These are phyloP conservation scores for Netelia inedita DNA, from an alignment of 2,888 invertebrate genomes.

Conservation along the genomic window DNA sequence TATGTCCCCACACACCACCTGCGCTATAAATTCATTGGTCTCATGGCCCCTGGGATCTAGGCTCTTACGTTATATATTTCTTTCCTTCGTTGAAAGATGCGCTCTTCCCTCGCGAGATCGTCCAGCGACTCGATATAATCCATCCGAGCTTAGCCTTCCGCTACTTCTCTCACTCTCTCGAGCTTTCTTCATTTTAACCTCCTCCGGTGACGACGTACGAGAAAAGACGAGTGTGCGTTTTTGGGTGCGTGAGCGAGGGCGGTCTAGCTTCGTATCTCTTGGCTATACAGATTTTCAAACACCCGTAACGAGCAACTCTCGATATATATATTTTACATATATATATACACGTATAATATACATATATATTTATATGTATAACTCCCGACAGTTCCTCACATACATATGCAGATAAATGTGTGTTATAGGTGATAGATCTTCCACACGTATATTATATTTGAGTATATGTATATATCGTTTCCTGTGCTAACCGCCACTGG, in stretches of 20 bases:
- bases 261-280: slow-evolving; percentile 33
- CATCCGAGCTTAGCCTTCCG: slow-evolving; percentile 25
- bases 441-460: slow-evolving; percentile 3
- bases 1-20: slow-evolving; percentile 50
- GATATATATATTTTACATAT: slow-evolving; percentile 27
- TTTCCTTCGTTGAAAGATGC: slow-evolving; percentile 22
- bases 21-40: slow-evolving; percentile 64
- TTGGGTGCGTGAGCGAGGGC: slow-evolving; percentile 54
- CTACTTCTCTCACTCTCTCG: slow-evolving; percentile 20
- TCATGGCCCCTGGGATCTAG: slow-evolving; percentile 60
- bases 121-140: slow-evolving; percentile 64
- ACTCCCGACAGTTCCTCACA: neutral
- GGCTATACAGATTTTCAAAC: slow-evolving; percentile 49
- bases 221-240: slow-evolving; percentile 22
- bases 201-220: slow-evolving; percentile 4
- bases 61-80: slow-evolving; percentile 48
- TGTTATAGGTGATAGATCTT: slow-evolving; percentile 21
- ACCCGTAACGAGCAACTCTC: slow-evolving; percentile 58
- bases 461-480: slow-evolving; percentile 69
- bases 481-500: slow-evolving; percentile 74
- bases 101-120: slow-evolving; percentile 43
- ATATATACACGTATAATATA: neutral
- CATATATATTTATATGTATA: slow-evolving; percentile 21
- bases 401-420: slow-evolving; percentile 9
- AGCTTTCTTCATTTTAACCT: slow-evolving; percentile 11